phyloP scores from a whole-genome alignment of 2,797 vertebrate genomes.

The Bucorvus abyssinicus region DNA sequence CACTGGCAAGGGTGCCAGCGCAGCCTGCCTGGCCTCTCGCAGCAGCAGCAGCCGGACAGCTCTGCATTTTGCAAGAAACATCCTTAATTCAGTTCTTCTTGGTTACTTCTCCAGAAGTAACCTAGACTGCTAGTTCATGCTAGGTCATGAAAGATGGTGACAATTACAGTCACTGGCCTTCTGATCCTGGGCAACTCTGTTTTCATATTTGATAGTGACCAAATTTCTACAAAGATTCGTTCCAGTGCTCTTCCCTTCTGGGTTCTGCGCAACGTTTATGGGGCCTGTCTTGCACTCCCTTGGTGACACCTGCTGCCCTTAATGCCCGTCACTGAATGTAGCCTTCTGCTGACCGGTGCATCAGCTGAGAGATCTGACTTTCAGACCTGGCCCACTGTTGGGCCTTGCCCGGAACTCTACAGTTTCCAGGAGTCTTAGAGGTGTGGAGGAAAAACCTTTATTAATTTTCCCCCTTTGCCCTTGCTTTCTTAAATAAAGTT shows the following conservation, averaged over 20 bases:
- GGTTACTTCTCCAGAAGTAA: neutral
- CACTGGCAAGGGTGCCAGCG: rapidly evolving
- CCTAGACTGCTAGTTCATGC: neutral
- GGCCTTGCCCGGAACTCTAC: neutral
- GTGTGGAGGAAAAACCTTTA: rapidly evolving
- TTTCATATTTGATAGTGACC: neutral
- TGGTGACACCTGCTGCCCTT: neutral
- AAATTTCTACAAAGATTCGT: neutral
- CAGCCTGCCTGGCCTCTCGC: neutral
- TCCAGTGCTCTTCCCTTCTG: neutral
- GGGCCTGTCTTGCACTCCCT: neutral
- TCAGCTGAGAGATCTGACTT: neutral
- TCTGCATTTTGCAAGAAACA: rapidly evolving
- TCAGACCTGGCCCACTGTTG: neutral
- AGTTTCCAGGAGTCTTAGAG: neutral
- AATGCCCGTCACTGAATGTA: neutral
- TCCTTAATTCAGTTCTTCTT: neutral
- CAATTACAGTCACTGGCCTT: neutral
- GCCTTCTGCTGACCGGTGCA: neutral
- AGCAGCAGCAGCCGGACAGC: too few relatives aligned
- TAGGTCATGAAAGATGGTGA: neutral
- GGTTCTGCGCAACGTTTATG: neutral
- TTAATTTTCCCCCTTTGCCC: neutral
- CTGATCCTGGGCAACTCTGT: neutral
- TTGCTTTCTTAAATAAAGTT: neutral